Percentiles rank a stretch among this genome's conserved stretches.
phyloP scores from a whole-genome alignment of 2,797 vertebrate species.

The Hypotaenidia okinawae region DNA sequence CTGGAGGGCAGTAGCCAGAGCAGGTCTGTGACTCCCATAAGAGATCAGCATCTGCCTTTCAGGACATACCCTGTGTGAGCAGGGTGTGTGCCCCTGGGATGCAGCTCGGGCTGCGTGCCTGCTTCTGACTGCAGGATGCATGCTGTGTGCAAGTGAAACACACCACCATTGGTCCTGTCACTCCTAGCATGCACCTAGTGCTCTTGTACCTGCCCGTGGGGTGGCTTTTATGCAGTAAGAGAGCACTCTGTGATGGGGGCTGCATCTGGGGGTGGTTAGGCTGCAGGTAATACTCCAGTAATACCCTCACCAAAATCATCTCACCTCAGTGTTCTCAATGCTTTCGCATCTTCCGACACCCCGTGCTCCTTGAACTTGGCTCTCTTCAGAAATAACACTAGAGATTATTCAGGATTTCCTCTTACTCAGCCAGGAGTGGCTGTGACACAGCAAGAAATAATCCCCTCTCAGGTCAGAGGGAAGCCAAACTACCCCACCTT shows the following conservation, averaged over 20 bases:
- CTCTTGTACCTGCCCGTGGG: not conserved
- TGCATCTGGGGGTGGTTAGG: not conserved
- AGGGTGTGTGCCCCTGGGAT: too few species aligned
- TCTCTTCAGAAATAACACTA: slow-evolving; percentile 26
- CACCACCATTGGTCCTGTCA: not conserved
- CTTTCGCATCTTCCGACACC: not conserved
- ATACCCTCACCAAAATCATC: not conserved
- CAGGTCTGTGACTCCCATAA: not conserved
- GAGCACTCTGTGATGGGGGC: not conserved
- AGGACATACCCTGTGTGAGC: fast-evolving
- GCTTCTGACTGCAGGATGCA: not conserved
- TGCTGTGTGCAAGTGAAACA: not conserved
- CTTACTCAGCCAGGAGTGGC: slow-evolving; percentile 29
- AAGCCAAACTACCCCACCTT: not conserved
- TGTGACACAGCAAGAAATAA: slow-evolving; percentile 56
- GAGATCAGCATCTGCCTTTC: fast-evolving
- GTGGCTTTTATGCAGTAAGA: not conserved
- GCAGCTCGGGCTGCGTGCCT: fast-evolving
- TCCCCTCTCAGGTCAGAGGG: not conserved
- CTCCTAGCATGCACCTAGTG: not conserved
- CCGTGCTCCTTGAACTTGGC: not conserved
- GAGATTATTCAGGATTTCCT: slow-evolving; percentile 45
- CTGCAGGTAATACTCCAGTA: not conserved
- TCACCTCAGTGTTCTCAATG: not conserved
- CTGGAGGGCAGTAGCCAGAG: not conserved